Conservation (phyloP, 2,797 vertebrate species). For the Synanceia verrucosa region DNA sequence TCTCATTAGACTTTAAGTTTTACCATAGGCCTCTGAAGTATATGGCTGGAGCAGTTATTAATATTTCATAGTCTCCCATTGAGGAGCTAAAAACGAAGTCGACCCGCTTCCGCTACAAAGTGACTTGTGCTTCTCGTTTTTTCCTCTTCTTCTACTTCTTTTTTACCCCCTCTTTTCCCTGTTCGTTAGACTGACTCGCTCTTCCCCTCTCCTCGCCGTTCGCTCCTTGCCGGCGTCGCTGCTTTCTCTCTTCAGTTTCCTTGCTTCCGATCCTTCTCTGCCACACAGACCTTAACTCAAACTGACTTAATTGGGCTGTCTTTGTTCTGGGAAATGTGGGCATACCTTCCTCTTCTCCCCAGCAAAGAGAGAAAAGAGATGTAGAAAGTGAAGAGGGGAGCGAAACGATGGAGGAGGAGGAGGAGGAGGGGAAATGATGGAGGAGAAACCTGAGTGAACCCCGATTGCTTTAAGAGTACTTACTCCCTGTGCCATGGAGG, state of each 20-base stretch:
- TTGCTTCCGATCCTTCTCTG: slow-evolving; percentile 68
- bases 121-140: slow-evolving; percentile 67
- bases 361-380: slow-evolving; percentile 45
- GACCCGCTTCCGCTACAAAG: slow-evolving; percentile 83
- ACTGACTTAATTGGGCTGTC: slow-evolving; percentile 87
- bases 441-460: slow-evolving; percentile 63
- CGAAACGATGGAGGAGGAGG: slow-evolving; percentile 7
- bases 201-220: slow-evolving; percentile 51
- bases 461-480: slow-evolving; percentile 33
- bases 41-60: slow-evolving; percentile 85
- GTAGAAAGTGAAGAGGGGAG: slow-evolving; percentile 50
- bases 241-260: slow-evolving; percentile 44
- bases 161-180: slow-evolving; percentile 57
- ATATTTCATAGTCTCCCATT: slow-evolving; percentile 86
- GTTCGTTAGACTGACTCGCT: slow-evolving; percentile 67
- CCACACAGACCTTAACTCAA: slow-evolving; percentile 84
- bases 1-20: slow-evolving; percentile 87
- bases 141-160: slow-evolving; percentile 54
- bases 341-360: slow-evolving; percentile 75
- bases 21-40: slow-evolving; percentile 84
- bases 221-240: slow-evolving; percentile 24
- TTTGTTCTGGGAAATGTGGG: slow-evolving; percentile 83
- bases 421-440: slow-evolving; percentile 15
- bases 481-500: slow-evolving; percentile 38
- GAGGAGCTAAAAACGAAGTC: slow-evolving; percentile 82